Evolutionary conservation across 2,888 invertebrate species (phyloP).

Genomic region (Opisthograptis luteolata): DNA sequence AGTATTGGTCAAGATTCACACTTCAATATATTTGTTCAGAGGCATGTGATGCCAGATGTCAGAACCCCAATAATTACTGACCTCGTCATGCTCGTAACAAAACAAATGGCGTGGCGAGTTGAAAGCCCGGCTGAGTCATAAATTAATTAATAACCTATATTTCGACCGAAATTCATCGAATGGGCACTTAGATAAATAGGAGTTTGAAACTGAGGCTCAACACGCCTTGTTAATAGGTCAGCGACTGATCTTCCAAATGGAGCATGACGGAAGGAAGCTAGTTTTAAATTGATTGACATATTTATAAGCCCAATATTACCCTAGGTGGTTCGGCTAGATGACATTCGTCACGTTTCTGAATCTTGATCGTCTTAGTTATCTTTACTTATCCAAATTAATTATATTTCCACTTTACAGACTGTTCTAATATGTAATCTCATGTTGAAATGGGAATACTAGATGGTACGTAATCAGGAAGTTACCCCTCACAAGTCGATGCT

Average conservation of each 20-base stretch:
- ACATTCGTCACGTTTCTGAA: constrained; percentile 3
- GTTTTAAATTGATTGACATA: constrained; percentile 49
- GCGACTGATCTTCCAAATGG: constrained; percentile 49
- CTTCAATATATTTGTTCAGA: constrained; percentile 36
- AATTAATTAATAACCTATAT: constrained; percentile 51
- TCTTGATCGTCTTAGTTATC: no score
- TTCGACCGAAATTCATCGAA: constrained; percentile 42
- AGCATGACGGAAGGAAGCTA: constrained; percentile 58
- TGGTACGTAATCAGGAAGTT: no score
- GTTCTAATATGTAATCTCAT: no score
- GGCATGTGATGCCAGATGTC: constrained; percentile 52
- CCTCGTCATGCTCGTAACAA: constrained; percentile 14
- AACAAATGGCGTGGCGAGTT: constrained; percentile 34
- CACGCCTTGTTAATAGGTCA: constrained; percentile 54
- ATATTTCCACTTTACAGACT: no score
- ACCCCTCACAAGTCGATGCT: no score
- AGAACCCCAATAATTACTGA: constrained; percentile 39
- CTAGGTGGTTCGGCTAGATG: constrained; percentile 13
- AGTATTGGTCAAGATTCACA: constrained; percentile 43
- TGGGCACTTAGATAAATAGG: constrained; percentile 32
- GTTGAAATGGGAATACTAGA: no score
- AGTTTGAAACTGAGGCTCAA: constrained; percentile 36
- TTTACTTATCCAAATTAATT: no score
- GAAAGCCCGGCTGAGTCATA: constrained; percentile 40
- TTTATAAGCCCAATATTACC: constrained; percentile 39